Evolutionary conservation across 92 coral and sea anemone genomes (phyloP).

Genomic region (Zoanthus gigantus): DNA sequence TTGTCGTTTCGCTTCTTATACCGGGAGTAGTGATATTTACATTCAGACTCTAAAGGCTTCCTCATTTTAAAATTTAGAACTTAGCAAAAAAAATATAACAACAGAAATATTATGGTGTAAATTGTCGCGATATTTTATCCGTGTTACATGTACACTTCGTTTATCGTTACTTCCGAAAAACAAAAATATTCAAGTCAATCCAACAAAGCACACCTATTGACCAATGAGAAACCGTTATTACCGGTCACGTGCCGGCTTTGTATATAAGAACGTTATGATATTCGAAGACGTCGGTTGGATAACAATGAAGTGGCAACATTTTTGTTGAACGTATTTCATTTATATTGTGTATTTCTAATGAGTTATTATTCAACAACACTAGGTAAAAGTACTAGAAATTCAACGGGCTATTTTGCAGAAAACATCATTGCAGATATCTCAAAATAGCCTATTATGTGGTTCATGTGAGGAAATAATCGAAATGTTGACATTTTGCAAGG

Average conservation of each 20-base stretch:
- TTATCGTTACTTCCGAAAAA: background rate
- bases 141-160: background rate
- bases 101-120: background rate
- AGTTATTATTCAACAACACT: constrained; percentile 13
- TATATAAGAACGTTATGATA: constrained; percentile 31
- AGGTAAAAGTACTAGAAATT: constrained; percentile 8
- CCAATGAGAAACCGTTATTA: constrained; percentile 19
- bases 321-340: constrained; percentile 20
- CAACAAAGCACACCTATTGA: background rate
- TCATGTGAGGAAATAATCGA: constrained; percentile 10
- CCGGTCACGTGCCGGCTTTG: constrained; percentile 33
- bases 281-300: background rate
- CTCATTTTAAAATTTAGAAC: background rate
- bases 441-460: background rate
- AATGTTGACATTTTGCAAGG: constrained; percentile 49
- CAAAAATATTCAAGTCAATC: constrained; percentile 10
- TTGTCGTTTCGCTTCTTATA: background rate
- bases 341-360: constrained; percentile 42
- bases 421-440: background rate
- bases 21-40: background rate
- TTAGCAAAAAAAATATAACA: background rate
- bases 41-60: background rate
- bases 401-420: background rate
- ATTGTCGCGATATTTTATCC: background rate
- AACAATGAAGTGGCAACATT: constrained; percentile 39